phyloP scores from a whole-genome alignment of 2,888 invertebrate genomes.

The Brachypalpus laphriformis region DNA sequence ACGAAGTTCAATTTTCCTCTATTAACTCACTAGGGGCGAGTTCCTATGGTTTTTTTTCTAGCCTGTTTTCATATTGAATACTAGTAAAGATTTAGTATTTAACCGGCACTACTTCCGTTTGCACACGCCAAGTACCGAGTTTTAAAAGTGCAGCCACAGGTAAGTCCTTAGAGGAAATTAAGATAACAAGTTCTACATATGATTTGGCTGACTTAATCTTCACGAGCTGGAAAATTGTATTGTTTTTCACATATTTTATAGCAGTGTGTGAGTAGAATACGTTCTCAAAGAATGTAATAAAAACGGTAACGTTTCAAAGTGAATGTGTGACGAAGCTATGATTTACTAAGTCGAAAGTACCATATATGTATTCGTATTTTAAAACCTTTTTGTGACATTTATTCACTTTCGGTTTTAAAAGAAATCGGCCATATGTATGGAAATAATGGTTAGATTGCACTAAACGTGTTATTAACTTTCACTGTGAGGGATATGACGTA shows the following conservation, averaged over 20 bases:
- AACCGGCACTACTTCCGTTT: not conserved
- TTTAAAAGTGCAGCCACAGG: not conserved
- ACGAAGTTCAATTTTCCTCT: not conserved
- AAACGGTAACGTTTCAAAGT: constrained; percentile 37
- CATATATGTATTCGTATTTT: not conserved
- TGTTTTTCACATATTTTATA: not conserved
- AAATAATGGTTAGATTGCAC: no score
- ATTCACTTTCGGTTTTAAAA: not conserved
- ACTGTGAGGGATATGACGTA: no score
- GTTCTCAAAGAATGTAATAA: constrained; percentile 8
- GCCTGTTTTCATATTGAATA: not conserved
- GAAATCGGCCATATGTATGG: no score
- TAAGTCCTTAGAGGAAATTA: constrained; percentile 7
- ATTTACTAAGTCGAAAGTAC: not conserved
- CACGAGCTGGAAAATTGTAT: not conserved
- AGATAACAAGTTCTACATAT: not conserved
- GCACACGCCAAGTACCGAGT: not conserved
- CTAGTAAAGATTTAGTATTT: not conserved
- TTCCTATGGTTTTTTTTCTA: not conserved
- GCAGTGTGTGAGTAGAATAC: not conserved
- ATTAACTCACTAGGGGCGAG: not conserved
- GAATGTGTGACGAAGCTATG: not conserved
- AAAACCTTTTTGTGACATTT: constrained; percentile 12
- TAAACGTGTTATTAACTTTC: no score
- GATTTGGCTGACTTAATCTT: not conserved